These are phyloP conservation scores for Drosophila kanapiae DNA, from an alignment of 1,140 invertebrate genomes.

Conservation along the genomic window DNA sequence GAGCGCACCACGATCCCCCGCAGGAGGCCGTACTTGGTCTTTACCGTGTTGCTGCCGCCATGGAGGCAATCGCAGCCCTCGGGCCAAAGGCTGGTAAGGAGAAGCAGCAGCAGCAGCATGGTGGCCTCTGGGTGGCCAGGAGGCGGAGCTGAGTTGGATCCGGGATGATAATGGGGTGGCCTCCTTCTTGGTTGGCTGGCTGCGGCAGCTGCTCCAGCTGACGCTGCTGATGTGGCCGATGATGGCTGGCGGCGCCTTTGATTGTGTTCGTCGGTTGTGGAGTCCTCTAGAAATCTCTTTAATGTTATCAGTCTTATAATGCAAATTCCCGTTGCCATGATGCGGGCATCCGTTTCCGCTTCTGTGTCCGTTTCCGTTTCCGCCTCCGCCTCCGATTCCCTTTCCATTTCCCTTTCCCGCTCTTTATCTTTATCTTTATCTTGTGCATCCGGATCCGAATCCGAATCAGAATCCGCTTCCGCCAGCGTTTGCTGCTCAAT, in stretches of 20 bases:
- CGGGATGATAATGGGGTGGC: conserved; percentile 24
- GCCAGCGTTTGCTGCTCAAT: conserved; percentile 46
- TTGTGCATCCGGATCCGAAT: conserved; percentile 21
- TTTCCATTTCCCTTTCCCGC: conserved; percentile 20
- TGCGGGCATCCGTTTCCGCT: conserved; percentile 55
- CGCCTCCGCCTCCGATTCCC: conserved; percentile 14
- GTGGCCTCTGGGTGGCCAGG: conserved; percentile 48
- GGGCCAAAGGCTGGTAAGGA: conserved; percentile 76
- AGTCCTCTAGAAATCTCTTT: conserved; percentile 82
- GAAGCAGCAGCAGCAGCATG: conserved; percentile 59
- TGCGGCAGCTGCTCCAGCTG: conserved; percentile 12
- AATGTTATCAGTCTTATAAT: conserved; percentile 85
- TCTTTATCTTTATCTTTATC: conserved; percentile 23
- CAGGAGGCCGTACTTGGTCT: conserved; percentile 94
- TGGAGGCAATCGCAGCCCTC: conserved; percentile 76
- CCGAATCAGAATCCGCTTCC: conserved; percentile 21
- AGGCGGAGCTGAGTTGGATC: conserved; percentile 20
- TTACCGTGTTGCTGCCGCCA: conserved; percentile 90
- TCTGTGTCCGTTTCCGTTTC: conserved; percentile 25
- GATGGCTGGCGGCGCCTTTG: conserved; percentile 40
- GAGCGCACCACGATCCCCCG: conserved; percentile 93
- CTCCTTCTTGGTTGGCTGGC: conserved; percentile 3
- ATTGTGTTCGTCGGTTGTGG: conserved; percentile 55
- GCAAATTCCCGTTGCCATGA: conserved; percentile 80
- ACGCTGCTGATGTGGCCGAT: conserved; percentile 38